Conservation (phyloP, 2,113 vertebrate genomes). For the Odocoileus hemionus region DNA sequence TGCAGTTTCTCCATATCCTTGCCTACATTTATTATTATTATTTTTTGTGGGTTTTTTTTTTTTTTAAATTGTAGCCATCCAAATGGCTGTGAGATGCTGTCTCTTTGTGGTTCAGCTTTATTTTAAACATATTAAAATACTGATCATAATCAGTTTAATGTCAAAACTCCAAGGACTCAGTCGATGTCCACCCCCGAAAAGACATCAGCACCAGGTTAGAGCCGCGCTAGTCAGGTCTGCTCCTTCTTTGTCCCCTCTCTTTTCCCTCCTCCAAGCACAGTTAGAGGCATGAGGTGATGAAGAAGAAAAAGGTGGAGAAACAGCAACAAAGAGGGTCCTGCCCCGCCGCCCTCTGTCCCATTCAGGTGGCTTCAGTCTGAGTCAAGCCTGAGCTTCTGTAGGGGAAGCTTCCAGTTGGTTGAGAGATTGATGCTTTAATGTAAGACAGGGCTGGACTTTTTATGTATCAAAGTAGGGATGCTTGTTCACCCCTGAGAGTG, state of each 20-base stretch:
- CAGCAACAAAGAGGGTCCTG: neutral
- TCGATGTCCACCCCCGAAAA: rapidly evolving
- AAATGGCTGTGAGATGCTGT: neutral
- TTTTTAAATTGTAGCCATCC: neutral
- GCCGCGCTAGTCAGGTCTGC: no score
- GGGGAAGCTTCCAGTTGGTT: neutral
- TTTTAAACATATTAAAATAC: neutral
- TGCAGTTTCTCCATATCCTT: neutral
- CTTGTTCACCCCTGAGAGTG: neutral
- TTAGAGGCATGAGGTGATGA: neutral
- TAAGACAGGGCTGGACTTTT: neutral
- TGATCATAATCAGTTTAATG: neutral
- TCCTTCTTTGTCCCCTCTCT: neutral
- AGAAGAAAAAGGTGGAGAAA: neutral
- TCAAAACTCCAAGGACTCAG: neutral
- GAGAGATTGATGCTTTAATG: neutral
- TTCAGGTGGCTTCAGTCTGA: neutral
- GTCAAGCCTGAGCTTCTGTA: neutral
- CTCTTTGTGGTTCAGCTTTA: neutral
- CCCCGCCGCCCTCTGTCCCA: neutral
- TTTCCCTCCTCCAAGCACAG: no score
- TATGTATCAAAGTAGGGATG: neutral
- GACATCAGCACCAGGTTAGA: neutral
- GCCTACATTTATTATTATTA: neutral
- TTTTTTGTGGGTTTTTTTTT: neutral